Evolutionary conservation across 1,140 invertebrate genomes (phyloP), one percentile per base, ranked within the genome.

Genomic region (Trialeurodes vaporariorum): DNA sequence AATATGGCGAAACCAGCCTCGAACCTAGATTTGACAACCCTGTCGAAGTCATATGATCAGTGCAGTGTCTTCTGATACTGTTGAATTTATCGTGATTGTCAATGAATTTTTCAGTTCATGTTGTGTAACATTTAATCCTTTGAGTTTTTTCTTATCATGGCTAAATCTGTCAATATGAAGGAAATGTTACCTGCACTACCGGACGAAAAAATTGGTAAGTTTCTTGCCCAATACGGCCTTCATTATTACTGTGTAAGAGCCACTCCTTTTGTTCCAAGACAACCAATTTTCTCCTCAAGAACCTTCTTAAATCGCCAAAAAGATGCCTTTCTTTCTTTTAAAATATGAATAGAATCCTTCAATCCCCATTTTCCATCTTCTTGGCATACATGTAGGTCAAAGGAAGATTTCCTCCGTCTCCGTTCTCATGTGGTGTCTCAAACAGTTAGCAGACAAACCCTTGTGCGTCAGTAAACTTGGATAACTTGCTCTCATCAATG

Each of bases 161-260:
- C 26, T 24, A 69, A 64, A 67, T 25, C 27, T 61, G 69, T 71
- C 24, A 70, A 63, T 23, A 71, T 73, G 68, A 72, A 87, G 72
- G 86, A 89, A 75, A 84, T 90, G 59, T 86, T 89, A 69, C 85
- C 86, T 23, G 81, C 84, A 67, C 76, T 90, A 71, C 87, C 87
- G 67, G 88, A 91, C 73, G 89, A 91, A 72, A 91, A 90, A 83
- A 90, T 88, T 73, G 89, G 89, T 91, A 83, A 84, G 82, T 79
- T 64, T 64, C 12, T 25, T 64, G 22, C 27, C 27, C 27, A 23
- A 2, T 26, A 25, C 13, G 60, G 17, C 1, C 34, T 49, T 27
- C 0, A 0, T 21, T n/a, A 70, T 62, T 66, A 65, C 69, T 62
- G 22, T 24, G 27, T 2, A 69, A 58, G 63, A 69, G 70, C 59